Evolutionary conservation across 2,888 invertebrate species (phyloP).

Genomic region (Plagodis dolabraria): DNA sequence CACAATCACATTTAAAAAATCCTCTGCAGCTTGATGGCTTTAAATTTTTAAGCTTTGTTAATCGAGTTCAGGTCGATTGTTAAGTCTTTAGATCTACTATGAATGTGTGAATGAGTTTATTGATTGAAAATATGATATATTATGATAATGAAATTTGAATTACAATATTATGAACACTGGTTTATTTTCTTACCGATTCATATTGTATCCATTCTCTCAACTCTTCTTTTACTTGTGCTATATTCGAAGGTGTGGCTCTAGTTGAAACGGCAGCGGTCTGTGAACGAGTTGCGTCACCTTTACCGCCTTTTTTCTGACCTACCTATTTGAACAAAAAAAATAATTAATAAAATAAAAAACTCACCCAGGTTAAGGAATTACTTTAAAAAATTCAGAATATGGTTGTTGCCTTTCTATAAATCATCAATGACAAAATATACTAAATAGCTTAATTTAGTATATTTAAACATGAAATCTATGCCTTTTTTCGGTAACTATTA

Average conservation of each 20-base stretch:
- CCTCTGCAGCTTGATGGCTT: too few species aligned
- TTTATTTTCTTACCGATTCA: conserved; percentile 44
- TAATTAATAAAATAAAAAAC: conserved; percentile 1
- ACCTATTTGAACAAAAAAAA: not conserved
- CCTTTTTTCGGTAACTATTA: too few species aligned
- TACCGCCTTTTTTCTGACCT: conserved; percentile 46
- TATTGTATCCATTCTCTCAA: conserved; percentile 67
- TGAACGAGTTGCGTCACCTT: conserved; percentile 24
- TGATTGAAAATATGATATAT: too few species aligned
- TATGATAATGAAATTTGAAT: too few species aligned
- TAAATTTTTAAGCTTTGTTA: too few species aligned
- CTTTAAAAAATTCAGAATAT: not conserved
- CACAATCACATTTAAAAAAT: too few species aligned
- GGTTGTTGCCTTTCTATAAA: too few species aligned
- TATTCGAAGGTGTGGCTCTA: conserved; percentile 2
- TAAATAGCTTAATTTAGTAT: too few species aligned
- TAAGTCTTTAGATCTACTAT: too few species aligned
- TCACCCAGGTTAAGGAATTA: not conserved
- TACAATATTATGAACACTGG: not conserved
- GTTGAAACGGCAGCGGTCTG: not conserved
- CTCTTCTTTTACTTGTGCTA: conserved; percentile 56
- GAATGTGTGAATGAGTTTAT: too few species aligned
- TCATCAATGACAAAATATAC: too few species aligned
- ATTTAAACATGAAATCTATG: too few species aligned
- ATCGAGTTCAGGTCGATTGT: not conserved